Evolutionary conservation across 2,113 vertebrate species (phyloP), one percentile per base, ranked within the genome.

Genomic region (Leucoraja erinaceus): DNA sequence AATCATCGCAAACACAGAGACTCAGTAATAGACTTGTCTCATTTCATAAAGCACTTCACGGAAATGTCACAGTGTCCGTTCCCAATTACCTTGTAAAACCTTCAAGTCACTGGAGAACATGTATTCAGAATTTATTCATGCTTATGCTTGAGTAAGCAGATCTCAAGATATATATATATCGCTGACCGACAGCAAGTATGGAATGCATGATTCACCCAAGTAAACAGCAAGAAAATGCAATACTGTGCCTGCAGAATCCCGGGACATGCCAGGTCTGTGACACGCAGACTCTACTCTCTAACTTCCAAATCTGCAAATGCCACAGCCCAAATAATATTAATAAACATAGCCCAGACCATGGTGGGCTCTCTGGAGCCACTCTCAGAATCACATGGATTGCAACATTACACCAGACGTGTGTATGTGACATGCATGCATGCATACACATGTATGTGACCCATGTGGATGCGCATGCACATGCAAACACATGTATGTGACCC

Each of bases 21-120:
- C 20, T 72, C 33, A 91, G 33, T 91, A 91, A 91, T 91, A 91
- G 88, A 72, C 88, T 72, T 91, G 88, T 91, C 88, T 91, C 88
- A 91, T 91, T 72, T 72, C 66, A 72, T 91, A 72, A 91, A 72
- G 88, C 66, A 72, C 66, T 91, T 91, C 66, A 91, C 72, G 66
- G 63, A 91, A 91, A 91, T 91, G 88, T 72, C 88, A 91, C 88
- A 70, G 88, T 91, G 31, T 66, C 88, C 66, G 72, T 68, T 33
- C 31, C 88, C 88, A 91, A 72, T 72, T 91, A 72, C 88, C 88
- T 91, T 91, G 88, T 72, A 47, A 91, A 91, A 91, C 66, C 68
- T 91, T 91, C 88, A 91, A 72, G 33, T 47, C 88, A 91, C 88
- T 25, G 12, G 66, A 72, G 88, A 72, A 91, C 66, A 72, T 91